Base-by-base conservation (phyloP, 30 jellyfish, hydroid and myxozoan species). In the Phacellophora camtschatica region DNA sequence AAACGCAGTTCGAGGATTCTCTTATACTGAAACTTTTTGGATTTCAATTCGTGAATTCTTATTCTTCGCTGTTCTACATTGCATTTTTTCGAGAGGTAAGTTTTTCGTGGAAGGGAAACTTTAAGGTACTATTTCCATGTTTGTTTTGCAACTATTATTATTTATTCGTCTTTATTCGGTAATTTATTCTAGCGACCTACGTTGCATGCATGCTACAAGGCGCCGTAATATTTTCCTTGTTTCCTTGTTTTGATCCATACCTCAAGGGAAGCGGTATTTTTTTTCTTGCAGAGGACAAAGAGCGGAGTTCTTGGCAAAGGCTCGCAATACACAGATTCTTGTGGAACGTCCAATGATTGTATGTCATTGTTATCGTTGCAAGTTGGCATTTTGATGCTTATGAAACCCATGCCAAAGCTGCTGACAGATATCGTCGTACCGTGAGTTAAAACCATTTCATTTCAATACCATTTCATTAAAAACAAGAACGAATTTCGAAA, bases 61-160 rank as follows among this genome's bases (percentile, higher is more conserved):
- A 90, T 50, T 69, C 96, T 15, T 90, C 98, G 3, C 64, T 90
- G 74, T 90, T 55, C 66, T 90, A 90, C 81, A 90, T 90, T 77
- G 98, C 98, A 18, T 90, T 90, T 76, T 90, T 90, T 30, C 69
- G 98, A 66, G 96, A 90, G 98, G 98, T 90, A 74, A 7, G 58
- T n/a, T n/a, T n/a, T n/a, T n/a, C n/a, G n/a, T n/a, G n/a, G n/a
- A n/a, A n/a, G n/a, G n/a, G n/a, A n/a, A n/a, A n/a, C n/a, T n/a
- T n/a, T n/a, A n/a, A n/a, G n/a, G n/a, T n/a, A n/a, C n/a, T n/a
- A n/a, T n/a, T n/a, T n/a, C n/a, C n/a, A n/a, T n/a, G n/a, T n/a
- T n/a, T n/a, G n/a, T n/a, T n/a, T n/a, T n/a, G n/a, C n/a, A n/a
- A n/a, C n/a, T n/a, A n/a, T n/a, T n/a, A n/a, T n/a, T n/a, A n/a